These are phyloP conservation scores for Micromys minutus DNA, from an alignment of 2,113 vertebrate genomes.

Conservation along the genomic window DNA sequence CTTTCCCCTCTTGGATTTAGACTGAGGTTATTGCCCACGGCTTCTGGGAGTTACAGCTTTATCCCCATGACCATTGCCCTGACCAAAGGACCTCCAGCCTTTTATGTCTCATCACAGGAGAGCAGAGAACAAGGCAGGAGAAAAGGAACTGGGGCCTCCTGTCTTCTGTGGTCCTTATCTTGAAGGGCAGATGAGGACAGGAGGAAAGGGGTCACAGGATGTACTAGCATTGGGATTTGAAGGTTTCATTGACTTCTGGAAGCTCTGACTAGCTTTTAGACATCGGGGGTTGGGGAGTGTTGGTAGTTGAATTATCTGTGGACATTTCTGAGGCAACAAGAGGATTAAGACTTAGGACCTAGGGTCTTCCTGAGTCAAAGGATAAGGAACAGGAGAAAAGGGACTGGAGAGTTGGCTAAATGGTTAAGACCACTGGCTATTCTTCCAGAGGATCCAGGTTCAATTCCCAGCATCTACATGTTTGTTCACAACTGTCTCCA, in stretches of 20 bases:
- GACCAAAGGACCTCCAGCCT: background rate
- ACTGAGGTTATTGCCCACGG: background rate
- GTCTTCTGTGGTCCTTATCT: background rate
- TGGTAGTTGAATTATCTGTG: background rate
- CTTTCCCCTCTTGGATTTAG: background rate
- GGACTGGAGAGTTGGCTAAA: background rate
- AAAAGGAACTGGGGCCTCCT: background rate
- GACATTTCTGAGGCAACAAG: background rate
- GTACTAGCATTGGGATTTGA: background rate
- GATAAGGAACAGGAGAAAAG: background rate
- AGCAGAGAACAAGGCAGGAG: background rate
- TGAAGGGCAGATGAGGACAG: background rate
- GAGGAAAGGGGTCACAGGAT: background rate
- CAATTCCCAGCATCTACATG: background rate
- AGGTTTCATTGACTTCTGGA: background rate
- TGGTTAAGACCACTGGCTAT: background rate
- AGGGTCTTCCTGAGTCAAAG: background rate
- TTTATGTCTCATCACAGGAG: background rate
- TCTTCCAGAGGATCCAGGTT: background rate
- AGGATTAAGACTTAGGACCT: background rate
- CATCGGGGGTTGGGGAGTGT: background rate
- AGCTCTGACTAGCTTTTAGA: background rate
- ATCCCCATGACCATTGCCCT: background rate
- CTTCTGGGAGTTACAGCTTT: background rate
- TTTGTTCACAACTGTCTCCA: background rate